phyloP scores from a whole-genome alignment of 2,113 vertebrate genomes.

The Cacatua alba region DNA sequence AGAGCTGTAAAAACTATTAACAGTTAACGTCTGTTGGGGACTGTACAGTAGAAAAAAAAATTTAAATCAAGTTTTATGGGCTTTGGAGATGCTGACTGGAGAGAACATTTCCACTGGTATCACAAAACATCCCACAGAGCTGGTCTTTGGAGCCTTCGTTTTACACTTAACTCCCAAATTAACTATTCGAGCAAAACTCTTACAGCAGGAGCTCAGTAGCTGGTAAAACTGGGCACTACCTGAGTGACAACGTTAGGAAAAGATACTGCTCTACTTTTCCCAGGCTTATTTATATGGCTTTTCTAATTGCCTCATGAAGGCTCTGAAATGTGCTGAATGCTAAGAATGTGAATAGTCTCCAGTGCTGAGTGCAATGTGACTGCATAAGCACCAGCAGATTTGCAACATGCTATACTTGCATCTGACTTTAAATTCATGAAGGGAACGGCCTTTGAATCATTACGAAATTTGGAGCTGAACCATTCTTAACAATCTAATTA shows the following conservation, averaged over 20 bases:
- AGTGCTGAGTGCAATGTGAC: neutral
- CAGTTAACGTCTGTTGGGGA: neutral
- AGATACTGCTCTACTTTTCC: neutral
- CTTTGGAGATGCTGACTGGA: conserved; percentile 38
- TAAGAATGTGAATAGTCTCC: conserved; percentile 6
- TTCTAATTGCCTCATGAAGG: conserved; percentile 37
- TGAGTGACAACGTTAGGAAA: neutral
- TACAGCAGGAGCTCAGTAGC: neutral
- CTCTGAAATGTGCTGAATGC: neutral
- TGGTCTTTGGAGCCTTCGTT: neutral
- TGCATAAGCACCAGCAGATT: conserved; percentile 34
- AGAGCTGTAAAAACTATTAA: conserved; percentile 57
- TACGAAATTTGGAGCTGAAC: conserved; percentile 16
- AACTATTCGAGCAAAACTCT: conserved; percentile 11
- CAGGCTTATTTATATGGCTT: neutral
- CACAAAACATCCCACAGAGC: conserved; percentile 33
- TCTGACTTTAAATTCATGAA: conserved; percentile 39
- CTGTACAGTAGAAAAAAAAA: conserved; percentile 33
- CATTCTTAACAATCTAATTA: conserved; percentile 59
- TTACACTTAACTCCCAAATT: conserved; percentile 19
- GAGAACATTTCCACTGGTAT: conserved; percentile 14
- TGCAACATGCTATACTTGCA: neutral
- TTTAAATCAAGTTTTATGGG: conserved; percentile 23
- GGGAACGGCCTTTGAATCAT: conserved; percentile 32
- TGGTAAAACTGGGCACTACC: neutral